Conservation (phyloP, 2,888 invertebrate genomes). For the Chalcosyrphus nemorum region DNA sequence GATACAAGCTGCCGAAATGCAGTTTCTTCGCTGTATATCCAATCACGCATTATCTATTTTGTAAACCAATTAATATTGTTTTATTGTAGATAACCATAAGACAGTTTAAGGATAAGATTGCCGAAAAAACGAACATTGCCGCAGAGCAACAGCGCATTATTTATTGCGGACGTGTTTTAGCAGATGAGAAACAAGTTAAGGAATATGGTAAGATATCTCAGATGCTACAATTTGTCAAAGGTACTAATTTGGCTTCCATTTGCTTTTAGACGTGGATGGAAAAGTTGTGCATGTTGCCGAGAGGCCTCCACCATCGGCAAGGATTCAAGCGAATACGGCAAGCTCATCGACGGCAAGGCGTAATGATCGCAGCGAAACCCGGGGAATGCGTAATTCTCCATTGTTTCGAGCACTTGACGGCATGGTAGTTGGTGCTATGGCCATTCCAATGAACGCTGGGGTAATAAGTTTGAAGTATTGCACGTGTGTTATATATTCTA, state of each 20-base stretch:
- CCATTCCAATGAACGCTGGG: constrained; percentile 80
- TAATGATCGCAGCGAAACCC: constrained; percentile 79
- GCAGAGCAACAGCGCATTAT: constrained; percentile 94
- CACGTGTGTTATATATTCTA: background rate
- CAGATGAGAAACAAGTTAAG: constrained; percentile 91
- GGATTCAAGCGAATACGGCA: constrained; percentile 75
- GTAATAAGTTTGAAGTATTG: constrained; percentile 51
- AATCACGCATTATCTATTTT: background rate
- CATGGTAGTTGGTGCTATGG: constrained; percentile 82
- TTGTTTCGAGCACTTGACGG: constrained; percentile 80
- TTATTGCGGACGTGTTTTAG: constrained; percentile 96
- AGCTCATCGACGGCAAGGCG: constrained; percentile 78
- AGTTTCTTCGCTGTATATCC: too few species aligned
- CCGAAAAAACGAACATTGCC: constrained; percentile 89
- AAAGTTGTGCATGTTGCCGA: constrained; percentile 97
- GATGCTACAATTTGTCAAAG: too few species aligned
- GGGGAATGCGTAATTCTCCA: constrained; percentile 79
- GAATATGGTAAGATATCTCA: constrained; percentile 94
- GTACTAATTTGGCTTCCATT: background rate
- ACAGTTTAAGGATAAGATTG: constrained; percentile 91
- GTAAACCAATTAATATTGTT: background rate
- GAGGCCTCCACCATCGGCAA: constrained; percentile 88
- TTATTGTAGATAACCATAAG: constrained; percentile 88
- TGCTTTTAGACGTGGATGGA: constrained; percentile 89
- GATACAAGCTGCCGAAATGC: too few species aligned